Percentiles rank a stretch among this genome's conserved stretches.
phyloP scores from a whole-genome alignment of 2,113 vertebrate genomes.

The Rhynchopsitta pachyrhyncha region DNA sequence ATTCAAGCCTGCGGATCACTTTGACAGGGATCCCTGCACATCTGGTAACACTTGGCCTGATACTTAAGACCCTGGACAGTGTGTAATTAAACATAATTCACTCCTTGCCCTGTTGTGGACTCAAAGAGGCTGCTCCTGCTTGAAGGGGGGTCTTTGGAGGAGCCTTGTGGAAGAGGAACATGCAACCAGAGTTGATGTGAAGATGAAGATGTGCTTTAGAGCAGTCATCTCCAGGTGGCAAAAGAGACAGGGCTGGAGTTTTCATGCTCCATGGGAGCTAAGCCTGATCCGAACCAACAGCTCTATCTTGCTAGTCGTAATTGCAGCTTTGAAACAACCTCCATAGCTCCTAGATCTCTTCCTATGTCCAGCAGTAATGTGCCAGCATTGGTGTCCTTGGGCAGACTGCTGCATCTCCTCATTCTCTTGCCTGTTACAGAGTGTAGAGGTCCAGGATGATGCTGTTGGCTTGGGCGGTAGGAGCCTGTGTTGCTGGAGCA shows the following conservation, averaged over 20 bases:
- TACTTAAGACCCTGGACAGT: neutral
- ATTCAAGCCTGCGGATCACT: neutral
- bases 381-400: neutral
- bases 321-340: accelerated
- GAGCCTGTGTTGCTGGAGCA: accelerated
- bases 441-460: accelerated
- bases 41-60: slow-evolving; percentile 46
- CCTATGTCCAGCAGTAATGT: accelerated
- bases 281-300: neutral
- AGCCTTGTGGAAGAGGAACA: neutral
- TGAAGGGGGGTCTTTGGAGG: neutral
- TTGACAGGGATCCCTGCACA: slow-evolving; percentile 28
- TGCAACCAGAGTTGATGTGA: neutral
- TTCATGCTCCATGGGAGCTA: neutral
- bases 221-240: neutral
- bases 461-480: accelerated
- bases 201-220: neutral
- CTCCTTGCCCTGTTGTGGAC: neutral
- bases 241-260: neutral
- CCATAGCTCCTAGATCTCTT: accelerated
- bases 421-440: neutral
- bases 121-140: neutral
- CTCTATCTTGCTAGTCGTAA: neutral
- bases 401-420: neutral
- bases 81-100: neutral